phyloP scores from a whole-genome alignment of 2,113 vertebrate species.

The Noturus placidus region DNA sequence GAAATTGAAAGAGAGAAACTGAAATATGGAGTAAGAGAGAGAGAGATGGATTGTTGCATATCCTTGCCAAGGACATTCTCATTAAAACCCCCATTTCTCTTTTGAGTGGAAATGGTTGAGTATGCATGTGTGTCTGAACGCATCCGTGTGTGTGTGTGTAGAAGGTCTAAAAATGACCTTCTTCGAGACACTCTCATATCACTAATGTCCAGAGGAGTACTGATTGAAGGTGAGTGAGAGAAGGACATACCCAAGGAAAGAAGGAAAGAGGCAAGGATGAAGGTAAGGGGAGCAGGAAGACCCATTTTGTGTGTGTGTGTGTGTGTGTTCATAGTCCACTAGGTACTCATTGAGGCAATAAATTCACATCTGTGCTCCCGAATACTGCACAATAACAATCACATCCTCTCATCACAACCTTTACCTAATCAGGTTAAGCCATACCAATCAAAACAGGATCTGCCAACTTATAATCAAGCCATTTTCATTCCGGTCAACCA shows the following conservation, averaged over 20 bases:
- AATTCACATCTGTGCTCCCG: slow-evolving; percentile 56
- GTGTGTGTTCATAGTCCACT: slow-evolving; percentile 36
- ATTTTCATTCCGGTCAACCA: background rate
- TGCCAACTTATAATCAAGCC: background rate
- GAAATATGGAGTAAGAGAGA: background rate
- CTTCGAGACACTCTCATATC: slow-evolving; percentile 29
- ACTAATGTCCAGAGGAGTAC: background rate
- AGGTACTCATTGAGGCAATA: slow-evolving; percentile 41
- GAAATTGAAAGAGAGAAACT: background rate
- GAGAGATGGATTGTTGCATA: slow-evolving; percentile 11
- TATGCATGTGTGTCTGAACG: slow-evolving; percentile 1
- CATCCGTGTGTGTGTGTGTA: background rate
- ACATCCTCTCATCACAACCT: slow-evolving; percentile 48
- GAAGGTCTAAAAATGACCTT: slow-evolving; percentile 44
- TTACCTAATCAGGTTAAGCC: background rate
- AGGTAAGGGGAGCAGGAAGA: slow-evolving; percentile 5
- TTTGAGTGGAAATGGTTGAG: slow-evolving; percentile 23
- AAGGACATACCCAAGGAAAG: slow-evolving; percentile 6
- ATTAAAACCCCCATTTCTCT: slow-evolving; percentile 40
- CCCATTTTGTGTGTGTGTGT: slow-evolving; percentile 19
- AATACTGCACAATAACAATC: slow-evolving; percentile 36
- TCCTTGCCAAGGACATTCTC: slow-evolving; percentile 44
- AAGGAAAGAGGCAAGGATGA: slow-evolving; percentile 12
- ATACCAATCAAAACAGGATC: background rate
- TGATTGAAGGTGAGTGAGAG: slow-evolving; percentile 30